These are phyloP conservation scores for Antennarius striatus DNA, from an alignment of 2,113 vertebrate genomes.

Conservation along the genomic window DNA sequence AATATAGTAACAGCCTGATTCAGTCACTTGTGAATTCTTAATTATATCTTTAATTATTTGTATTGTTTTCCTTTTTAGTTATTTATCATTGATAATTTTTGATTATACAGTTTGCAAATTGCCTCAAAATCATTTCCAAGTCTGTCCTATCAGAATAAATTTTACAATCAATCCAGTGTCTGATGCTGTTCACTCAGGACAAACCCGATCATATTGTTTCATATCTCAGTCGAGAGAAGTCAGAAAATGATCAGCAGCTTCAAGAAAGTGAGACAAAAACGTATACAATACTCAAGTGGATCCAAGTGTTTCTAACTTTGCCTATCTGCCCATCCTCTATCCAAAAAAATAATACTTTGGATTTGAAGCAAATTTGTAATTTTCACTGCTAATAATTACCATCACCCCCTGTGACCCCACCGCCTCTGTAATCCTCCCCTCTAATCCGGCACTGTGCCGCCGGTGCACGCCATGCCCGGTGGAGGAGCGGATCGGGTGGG, in stretches of 20 bases:
- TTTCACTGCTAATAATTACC: constrained; percentile 17
- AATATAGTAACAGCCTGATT: background rate
- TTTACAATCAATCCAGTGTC: too few species aligned
- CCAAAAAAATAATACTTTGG: background rate
- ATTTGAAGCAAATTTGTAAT: constrained; percentile 13
- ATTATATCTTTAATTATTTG: background rate
- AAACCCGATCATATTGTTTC: too few species aligned
- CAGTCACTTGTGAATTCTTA: background rate
- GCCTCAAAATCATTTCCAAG: too few species aligned
- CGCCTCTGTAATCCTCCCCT: constrained; percentile 31
- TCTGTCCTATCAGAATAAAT: too few species aligned
- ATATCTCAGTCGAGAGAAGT: too few species aligned
- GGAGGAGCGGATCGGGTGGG: constrained; percentile 68
- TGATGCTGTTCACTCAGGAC: too few species aligned
- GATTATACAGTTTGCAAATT: too few species aligned
- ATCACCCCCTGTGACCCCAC: constrained; percentile 37
- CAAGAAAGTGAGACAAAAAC: background rate
- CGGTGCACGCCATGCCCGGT: constrained; percentile 34
- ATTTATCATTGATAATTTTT: too few species aligned
- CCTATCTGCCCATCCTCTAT: background rate
- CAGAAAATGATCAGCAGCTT: too few species aligned
- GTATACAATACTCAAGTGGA: background rate
- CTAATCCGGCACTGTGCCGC: constrained; percentile 5
- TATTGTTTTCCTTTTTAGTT: background rate
- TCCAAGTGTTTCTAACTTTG: background rate